Base-by-base conservation (phyloP, 2,113 vertebrate genomes). In the Nycticebus coucang region DNA sequence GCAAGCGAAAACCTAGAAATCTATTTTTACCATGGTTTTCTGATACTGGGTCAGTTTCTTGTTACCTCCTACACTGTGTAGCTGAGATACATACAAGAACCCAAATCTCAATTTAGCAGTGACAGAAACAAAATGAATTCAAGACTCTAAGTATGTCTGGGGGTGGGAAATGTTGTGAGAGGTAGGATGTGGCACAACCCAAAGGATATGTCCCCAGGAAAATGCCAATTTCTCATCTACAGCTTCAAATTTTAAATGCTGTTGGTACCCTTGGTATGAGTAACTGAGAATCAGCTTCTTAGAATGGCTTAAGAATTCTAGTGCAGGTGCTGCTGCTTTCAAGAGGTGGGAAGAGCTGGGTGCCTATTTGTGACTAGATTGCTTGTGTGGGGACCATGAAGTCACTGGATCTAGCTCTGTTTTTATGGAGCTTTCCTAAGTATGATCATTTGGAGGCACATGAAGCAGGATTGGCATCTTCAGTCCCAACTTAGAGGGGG, bases 81-180 rank as follows among this genome's bases (percentile, higher is more conserved):
- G 53, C 62, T 94, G 55, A 85, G 33, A 53, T 37, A 85, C 24
- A 69, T 28, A 9, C 33, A 69, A 14, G 11, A 60, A 33, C 62
- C 33, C 84, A 94, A 75, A 60, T 22, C 4, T 60, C 30, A 66
- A 55, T 66, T 84, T 59, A 59, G 59, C 78, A 62, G 26, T 79
- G 30, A 94, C 15, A 19, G n/a, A 75, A 82, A 75, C n/a, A 89
- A 80, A 74, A 74, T 82, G 53, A 74, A 89, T 89, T 82, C 26
- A 33, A 81, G 45, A 64, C 74, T 93, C 33, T 74, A 41, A 90
- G 69, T 71, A 30, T n/a, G 35, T 21, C 26, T 37, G 30, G 35
- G 50, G 12, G 3, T 30, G 22, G 53, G 22, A 69, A 30, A 4
- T 87, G 37, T 85, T 37, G 24, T 2, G 5, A 62, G 24, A 80